phyloP scores from a whole-genome alignment of 1,140 invertebrate species.

The Hylaeus volcanicus region DNA sequence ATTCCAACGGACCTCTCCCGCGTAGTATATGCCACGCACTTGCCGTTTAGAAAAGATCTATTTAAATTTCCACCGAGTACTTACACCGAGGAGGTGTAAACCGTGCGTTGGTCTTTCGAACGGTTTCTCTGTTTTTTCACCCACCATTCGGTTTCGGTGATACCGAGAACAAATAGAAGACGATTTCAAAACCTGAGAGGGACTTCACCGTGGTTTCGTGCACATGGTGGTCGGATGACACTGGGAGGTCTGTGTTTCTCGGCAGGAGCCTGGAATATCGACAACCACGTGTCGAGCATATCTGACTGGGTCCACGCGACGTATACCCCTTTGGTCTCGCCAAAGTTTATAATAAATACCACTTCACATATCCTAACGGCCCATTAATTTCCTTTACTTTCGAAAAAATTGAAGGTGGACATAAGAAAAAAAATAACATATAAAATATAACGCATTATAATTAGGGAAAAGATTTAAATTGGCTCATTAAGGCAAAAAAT shows the following conservation, averaged over 20 bases:
- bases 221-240: slow-evolving; percentile 56
- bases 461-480: too few relatives aligned
- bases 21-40: slow-evolving; percentile 22
- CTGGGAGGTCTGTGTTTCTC: slow-evolving; percentile 60
- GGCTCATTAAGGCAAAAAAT: too few relatives aligned
- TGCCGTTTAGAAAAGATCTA: slow-evolving; percentile 47
- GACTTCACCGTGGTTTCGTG: slow-evolving; percentile 21
- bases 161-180: slow-evolving; percentile 42
- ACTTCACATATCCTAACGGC: background rate
- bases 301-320: slow-evolving; percentile 24
- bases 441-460: too few relatives aligned
- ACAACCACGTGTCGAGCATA: slow-evolving; percentile 50
- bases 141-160: slow-evolving; percentile 48
- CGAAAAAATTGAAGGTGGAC: too few relatives aligned
- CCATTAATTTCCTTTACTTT: background rate
- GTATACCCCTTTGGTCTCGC: slow-evolving; percentile 2
- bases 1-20: slow-evolving; percentile 41
- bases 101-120: slow-evolving; percentile 59
- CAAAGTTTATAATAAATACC: slow-evolving; percentile 6
- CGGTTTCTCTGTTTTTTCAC: slow-evolving; percentile 17
- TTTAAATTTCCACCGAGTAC: slow-evolving; percentile 52
- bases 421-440: too few relatives aligned
- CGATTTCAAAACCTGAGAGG: slow-evolving; percentile 56
- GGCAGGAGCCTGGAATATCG: slow-evolving; percentile 59
- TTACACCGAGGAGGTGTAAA: slow-evolving; percentile 57